Evolutionary conservation across 2,888 invertebrate genomes (phyloP).

Genomic region (Galerucella nymphaeae): DNA sequence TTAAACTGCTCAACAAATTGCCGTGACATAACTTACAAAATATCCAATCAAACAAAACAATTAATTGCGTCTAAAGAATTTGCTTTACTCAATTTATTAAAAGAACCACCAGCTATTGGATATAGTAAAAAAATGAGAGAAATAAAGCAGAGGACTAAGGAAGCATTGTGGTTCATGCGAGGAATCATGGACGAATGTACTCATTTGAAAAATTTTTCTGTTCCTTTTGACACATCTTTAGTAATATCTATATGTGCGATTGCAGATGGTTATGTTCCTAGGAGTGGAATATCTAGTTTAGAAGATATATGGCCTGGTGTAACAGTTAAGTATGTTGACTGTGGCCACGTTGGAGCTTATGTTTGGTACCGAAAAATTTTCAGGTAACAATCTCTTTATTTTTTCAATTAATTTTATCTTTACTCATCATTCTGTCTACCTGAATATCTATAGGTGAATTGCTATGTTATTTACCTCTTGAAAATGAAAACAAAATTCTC

Average conservation of each 20-base stretch:
- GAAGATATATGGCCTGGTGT: slow-evolving; percentile 94
- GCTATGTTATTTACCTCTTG: no score
- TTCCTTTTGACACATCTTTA: slow-evolving; percentile 87
- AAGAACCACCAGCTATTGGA: slow-evolving; percentile 40
- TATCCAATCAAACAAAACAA: slow-evolving; percentile 43
- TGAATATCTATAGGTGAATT: no score
- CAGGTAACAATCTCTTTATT: slow-evolving; percentile 70
- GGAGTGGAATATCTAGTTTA: slow-evolving; percentile 82
- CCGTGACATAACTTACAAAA: slow-evolving; percentile 51
- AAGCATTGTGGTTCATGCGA: slow-evolving; percentile 92
- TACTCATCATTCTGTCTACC: no score
- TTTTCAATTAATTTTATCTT: no score
- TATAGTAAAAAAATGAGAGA: slow-evolving; percentile 57
- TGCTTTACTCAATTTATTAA: slow-evolving; percentile 45
- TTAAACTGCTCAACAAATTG: slow-evolving; percentile 50
- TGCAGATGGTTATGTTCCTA: slow-evolving; percentile 91
- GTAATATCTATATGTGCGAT: slow-evolving; percentile 92
- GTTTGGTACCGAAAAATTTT: slow-evolving; percentile 88
- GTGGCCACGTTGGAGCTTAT: slow-evolving; percentile 91
- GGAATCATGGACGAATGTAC: slow-evolving; percentile 99
- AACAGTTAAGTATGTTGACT: slow-evolving; percentile 87
- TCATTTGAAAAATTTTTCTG: slow-evolving; percentile 91
- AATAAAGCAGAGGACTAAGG: slow-evolving; percentile 76
- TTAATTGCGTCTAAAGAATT: slow-evolving; percentile 39
- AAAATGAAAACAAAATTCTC: no score